Conservation (phyloP, 2,113 vertebrate genomes). For the Todiramphus chloris region DNA sequence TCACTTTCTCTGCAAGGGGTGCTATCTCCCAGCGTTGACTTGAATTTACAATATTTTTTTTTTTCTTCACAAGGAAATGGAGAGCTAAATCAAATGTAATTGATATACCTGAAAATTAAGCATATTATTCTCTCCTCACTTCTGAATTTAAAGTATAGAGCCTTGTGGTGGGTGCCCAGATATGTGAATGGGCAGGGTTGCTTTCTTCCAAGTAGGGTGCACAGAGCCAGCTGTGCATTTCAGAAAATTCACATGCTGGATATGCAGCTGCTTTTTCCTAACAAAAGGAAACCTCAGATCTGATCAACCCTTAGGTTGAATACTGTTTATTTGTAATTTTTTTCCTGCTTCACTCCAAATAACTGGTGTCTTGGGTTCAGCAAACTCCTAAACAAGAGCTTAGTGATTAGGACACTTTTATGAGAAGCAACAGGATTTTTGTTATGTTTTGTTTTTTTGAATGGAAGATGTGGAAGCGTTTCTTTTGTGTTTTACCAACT, state of each 20-base stretch:
- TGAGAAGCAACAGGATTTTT: not conserved
- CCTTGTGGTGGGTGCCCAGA: rapidly evolving
- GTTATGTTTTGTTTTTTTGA: not conserved
- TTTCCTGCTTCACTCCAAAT: not conserved
- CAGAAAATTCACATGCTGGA: not conserved
- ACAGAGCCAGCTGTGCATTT: not conserved
- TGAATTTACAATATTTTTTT: not conserved
- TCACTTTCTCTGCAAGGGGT: not conserved
- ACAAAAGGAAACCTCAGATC: not conserved
- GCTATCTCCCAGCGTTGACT: not conserved
- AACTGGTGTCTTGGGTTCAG: not conserved
- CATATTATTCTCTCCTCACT: not conserved
- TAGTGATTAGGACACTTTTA: not conserved
- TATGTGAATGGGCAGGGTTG: not conserved
- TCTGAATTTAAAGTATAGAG: not conserved
- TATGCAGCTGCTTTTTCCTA: not conserved
- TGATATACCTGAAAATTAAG: not conserved
- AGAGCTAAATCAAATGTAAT: not conserved
- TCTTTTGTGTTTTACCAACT: not conserved
- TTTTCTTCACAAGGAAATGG: not conserved
- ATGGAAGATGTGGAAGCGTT: not conserved
- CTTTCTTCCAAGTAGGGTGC: not conserved
- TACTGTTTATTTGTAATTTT: not conserved
- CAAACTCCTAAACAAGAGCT: not conserved
- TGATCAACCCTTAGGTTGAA: not conserved